Conservation (phyloP, 2,113 vertebrate species). For the Chrysochloris asiatica region DNA sequence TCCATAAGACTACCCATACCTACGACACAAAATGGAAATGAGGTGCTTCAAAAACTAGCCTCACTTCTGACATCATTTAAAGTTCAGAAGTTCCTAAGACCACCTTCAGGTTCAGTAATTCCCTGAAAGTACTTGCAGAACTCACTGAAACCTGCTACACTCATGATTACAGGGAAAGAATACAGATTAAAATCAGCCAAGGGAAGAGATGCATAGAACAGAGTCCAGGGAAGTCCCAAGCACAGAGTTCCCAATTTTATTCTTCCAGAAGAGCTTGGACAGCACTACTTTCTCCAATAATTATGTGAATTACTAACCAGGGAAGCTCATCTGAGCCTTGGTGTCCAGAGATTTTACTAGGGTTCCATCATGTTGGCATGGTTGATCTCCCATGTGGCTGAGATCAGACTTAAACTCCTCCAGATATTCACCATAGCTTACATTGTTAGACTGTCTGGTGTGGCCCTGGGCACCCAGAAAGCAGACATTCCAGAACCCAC, state of each 20-base stretch:
- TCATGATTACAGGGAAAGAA: neutral
- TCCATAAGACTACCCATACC: neutral
- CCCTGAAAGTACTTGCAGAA: neutral
- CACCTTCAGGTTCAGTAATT: neutral
- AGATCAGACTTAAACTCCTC: neutral
- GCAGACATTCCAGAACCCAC: neutral
- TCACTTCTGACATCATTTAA: neutral
- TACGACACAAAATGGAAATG: too few species aligned
- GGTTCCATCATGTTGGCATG: too few species aligned
- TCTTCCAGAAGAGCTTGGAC: too few species aligned
- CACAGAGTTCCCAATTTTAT: too few species aligned
- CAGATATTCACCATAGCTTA: neutral
- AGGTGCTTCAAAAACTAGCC: too few species aligned
- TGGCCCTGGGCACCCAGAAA: neutral
- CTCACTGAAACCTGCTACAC: neutral
- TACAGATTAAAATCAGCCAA: neutral
- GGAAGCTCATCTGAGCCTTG: too few species aligned
- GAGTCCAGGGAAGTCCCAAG: too few species aligned
- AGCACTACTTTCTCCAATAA: too few species aligned
- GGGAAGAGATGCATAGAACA: too few species aligned
- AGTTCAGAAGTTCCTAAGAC: neutral
- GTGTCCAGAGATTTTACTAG: too few species aligned
- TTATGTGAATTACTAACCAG: too few species aligned
- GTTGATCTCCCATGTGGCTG: neutral
- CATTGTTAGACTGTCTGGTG: neutral